Evolutionary conservation across 1,140 invertebrate genomes (phyloP), one percentile per base, ranked within the genome.

Genomic region (Leptinotarsa lineolata): DNA sequence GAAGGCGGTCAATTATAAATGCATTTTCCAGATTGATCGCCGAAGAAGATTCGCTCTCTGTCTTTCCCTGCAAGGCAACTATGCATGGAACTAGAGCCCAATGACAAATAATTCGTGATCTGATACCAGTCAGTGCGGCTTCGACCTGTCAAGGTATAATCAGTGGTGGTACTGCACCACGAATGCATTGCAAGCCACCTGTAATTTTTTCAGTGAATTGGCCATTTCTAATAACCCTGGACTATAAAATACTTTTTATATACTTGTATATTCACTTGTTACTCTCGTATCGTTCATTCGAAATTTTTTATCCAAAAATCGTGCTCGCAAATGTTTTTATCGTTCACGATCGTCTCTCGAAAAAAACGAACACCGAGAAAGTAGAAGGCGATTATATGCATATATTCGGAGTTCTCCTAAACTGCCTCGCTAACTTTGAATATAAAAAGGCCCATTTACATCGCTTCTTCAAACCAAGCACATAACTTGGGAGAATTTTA

Each of bases 401-500:
- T 24, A 54, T 30, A 22, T 46, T 63, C 46, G 63, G 13, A 65
- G 59, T 21, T 64, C 24, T 24, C 63, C 22, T 12, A 48, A 64
- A 63, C 44, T 20, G 24, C 63, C 30, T 21, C 71, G 39, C 68
- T 67, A 74, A 69, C 60, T 73, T 69, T 61, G 77, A 59, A 76
- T 80, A 78, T 80, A 80, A 80, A 80, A 79, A 76, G 74, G 61
- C 79, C 77, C 63, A 78, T 80, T 80, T 78, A 76, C 78, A 78
- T 79, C 77, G 74, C 72, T 54, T 79, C 73, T 70, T 46, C 70
- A 74, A 78, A 71, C 77, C 63, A 44, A 70, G 73, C 72, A 70
- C 77, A 81, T 79, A 81, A 81, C 75, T 81, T 75, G 68, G 45
- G 21, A 64, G 78, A 77, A 80, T 81, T 80, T 81, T 81, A 81